Base-by-base conservation (phyloP, 2,113 vertebrate genomes). In the Montifringilla adamsi region DNA sequence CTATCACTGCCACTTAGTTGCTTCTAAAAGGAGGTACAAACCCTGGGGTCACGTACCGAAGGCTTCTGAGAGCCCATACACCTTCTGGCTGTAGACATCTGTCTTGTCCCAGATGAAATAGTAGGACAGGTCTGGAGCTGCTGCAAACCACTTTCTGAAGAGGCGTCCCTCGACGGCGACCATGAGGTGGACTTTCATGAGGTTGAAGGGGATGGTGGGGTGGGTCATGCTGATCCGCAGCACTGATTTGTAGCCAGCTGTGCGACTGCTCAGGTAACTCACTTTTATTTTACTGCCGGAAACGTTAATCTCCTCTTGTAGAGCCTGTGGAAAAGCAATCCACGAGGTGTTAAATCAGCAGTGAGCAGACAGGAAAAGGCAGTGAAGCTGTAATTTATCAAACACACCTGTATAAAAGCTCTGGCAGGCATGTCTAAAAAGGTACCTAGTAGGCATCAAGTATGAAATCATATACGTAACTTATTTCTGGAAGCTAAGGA, bases 181-280 rank as follows among this genome's bases (percentile, higher is more conserved):
- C 98, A 99, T 99, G 74, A 99, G 99, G 95, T 99, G 99, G 73
- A 99, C 99, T 97, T 99, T 99, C 99, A 99, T 99, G 95, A 99
- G 98, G 98, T 99, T 99, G 98, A 99, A 99, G 44, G 99, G 99
- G 91, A 99, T 99, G 84, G 98, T 98, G 58, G 98, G 97, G 92
- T 99, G 99, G 31, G 99, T 99, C 95, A 99, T 98, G 89, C 98
- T 98, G 95, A 99, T 99, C 94, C 98, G 97, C 90, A 99, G 98
- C 50, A 99, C 98, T 3, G 99, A 99, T 94, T 99, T 99, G 95
- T 99, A 99, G 93, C 99, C 99, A 1, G 99, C 95, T 9, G 99
- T 99, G 67, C 99, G 98, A 78, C 99, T 99, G 97, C 99, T 99
- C 95, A 99, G 97, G 96, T 99, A 99, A 96, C 98, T 97, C 64